Evolutionary conservation across 1,140 invertebrate genomes (phyloP), one percentile per base, ranked within the genome.

Genomic region (Polypedilum vanderplanki): DNA sequence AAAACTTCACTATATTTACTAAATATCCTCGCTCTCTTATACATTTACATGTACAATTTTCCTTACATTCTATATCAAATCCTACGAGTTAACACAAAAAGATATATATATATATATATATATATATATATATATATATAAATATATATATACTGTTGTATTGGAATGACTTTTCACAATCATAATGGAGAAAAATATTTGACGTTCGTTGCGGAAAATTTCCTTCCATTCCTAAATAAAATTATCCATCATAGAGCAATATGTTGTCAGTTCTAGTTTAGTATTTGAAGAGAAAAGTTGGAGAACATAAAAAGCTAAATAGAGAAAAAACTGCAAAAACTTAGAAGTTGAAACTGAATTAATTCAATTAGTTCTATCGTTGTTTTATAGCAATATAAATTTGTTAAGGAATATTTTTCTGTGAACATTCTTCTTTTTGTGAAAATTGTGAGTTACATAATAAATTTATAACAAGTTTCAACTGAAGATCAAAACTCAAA

Each of bases 151-250:
- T 57, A 57, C 12, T 57, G 46, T 57, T 57, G 46, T 57, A n/a
- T 57, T 57, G n/a, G 46, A 57, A 57, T 57, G 46, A 57, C 46
- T 18, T 70, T 70, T 9, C 10, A 70, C 65, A 9, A 8, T 17
- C 18, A 18, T 9, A 70, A 70, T 70, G 20, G 18, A 15, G 46
- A 57, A 57, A 57, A 57, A 7, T 2, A 15, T 57, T 57, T 57
- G 10, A 1, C 3, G n/a, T 57, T 57, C 10, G 24, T 1, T 33
- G 15, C 12, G 46, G 46, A 57, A 57, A 9, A 57, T n/a, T 57
- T 12, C 65, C n/a, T 70, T 18, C 17, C 65, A 70, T 70, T 18
- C 10, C 18, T 18, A 70, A 70, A 70, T 70, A 70, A 70, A 70
- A 70, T 70, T 70, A 70, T 70, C 65, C 65, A 18, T 18, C n/a